A percentile compares a stretch with the other conserved stretches of the same genome.
Conservation (phyloP, 2,797 vertebrate species). For the Aulostomus chinensis region DNA sequence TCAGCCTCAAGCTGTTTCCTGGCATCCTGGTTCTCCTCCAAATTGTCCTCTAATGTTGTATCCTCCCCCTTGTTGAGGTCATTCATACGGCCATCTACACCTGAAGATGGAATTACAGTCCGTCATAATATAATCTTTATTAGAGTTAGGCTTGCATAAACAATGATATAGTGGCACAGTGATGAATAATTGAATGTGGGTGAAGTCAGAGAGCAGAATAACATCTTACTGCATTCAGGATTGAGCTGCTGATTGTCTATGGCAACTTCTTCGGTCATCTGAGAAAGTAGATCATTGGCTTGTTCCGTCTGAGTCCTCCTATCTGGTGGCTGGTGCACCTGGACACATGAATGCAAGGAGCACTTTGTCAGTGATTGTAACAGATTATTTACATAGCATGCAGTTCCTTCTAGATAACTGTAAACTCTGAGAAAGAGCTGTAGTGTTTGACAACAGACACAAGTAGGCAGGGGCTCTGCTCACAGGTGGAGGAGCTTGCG, state of each 20-base stretch:
- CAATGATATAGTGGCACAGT: not conserved
- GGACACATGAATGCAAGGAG: conserved; percentile 18
- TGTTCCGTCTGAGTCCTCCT: conserved; percentile 86
- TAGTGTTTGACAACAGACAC: not conserved
- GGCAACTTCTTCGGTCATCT: conserved; percentile 88
- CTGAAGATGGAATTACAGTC: conserved; percentile 24
- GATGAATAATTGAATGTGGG: not conserved
- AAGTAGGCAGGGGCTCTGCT: conserved; percentile 24
- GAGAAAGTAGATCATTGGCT: conserved; percentile 87
- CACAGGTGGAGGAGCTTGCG: conserved; percentile 81
- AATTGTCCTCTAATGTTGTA: conserved; percentile 65
- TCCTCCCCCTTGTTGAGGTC: conserved; percentile 84
- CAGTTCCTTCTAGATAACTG: not conserved
- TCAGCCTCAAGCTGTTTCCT: conserved; percentile 83
- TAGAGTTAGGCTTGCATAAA: too few species aligned
- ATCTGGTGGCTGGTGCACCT: conserved; percentile 86
- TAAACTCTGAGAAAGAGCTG: not conserved
- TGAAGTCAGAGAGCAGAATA: not conserved
- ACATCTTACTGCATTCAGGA: conserved; percentile 67
- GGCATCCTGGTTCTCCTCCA: conserved; percentile 71
- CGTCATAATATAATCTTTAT: too few species aligned
- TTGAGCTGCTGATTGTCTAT: conserved; percentile 83
- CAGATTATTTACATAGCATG: not conserved
- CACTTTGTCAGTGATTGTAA: conserved; percentile 8
- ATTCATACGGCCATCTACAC: conserved; percentile 76